Base-by-base conservation (phyloP, 2,888 invertebrate genomes). In the Pandemis corylana region DNA sequence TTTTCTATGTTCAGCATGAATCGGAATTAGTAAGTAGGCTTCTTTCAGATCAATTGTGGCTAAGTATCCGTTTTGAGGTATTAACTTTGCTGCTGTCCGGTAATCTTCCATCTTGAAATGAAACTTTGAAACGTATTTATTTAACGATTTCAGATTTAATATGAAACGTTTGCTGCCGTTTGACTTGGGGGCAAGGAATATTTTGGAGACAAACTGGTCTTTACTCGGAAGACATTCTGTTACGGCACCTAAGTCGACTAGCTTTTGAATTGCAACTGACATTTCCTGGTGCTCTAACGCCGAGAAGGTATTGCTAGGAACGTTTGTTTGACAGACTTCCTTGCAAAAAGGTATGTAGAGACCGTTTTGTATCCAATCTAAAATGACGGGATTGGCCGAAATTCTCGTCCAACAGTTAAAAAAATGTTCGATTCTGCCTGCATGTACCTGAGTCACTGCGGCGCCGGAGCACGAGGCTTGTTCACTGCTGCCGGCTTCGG, bases 41-140 rank as follows among this genome's bases (percentile, higher is more conserved):
- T 53, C 53, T 67, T 49, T 49, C 51, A 51, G 10, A 15, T 51
- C 49, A 5, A 51, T 7, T n/a, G 51, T 51, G 13, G 51, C 51
- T 5, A 51, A n/a, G 1, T n/a, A 51, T 5, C 51, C 51, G 2
- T 15, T 5, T 4, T 66, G 7, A 28, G 66, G 66, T 9, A 66
- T 20, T 12, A 66, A 5, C 15, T 66, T 66, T 5, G 36, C 42
- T 2, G 46, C 66, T 13, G 66, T 66, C 7, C 66, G 7, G 28
- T 51, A n/a, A 36, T 66, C 66, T 36, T 66, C 66, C 66, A 66
- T 66, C n/a, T 66, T 66, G 9, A 66, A 66, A 51, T 66, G 66
- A 20, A 1, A 51, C 13, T 15, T 49, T 5, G 10, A 36, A 36
- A 66, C 28, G n/a, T n/a, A 51, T n/a, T 51, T 13, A 51, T 51